Evolutionary conservation across 2,113 vertebrate genomes (phyloP), one percentile per base, ranked within the genome.

Genomic region (Panurus biarmicus): DNA sequence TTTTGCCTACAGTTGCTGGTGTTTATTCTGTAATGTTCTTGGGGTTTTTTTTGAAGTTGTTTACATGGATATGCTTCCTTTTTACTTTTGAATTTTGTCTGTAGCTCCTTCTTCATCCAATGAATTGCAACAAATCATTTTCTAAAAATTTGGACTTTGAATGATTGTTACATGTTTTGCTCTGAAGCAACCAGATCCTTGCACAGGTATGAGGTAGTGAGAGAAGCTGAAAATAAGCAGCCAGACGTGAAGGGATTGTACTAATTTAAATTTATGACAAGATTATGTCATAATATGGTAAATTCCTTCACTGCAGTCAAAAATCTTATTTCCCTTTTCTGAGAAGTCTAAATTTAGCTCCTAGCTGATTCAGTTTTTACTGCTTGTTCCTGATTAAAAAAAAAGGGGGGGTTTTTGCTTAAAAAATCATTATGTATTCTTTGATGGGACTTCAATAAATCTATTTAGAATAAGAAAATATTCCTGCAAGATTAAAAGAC

Each of bases 331-430:
- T 93, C 89, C 54, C 33, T 78, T 91, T 95, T 89, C 80, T 92
- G 70, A 70, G 77, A 91, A 94, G 42, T 54, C 61, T 89, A 87
- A 89, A 75, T 91, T 95, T 96, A 94, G 33, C 50, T 75, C 14
- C 47, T 72, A 61, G 50, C 45, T 82, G 45, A 71, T 92, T 44
- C 16, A 69, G 16, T 45, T 90, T 81, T 89, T 78, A 47, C 31
- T 57, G n/a, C 29, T 87, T 81, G 31, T 81, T 92, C 58, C 58
- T 31, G 14, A 50, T 36, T 66, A 76, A 47, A n/a, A n/a, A n/a
- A n/a, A n/a, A n/a, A n/a, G n/a, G n/a, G n/a, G n/a, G n/a, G n/a
- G n/a, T n/a, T n/a, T n/a, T n/a, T n/a, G n/a, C n/a, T n/a, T n/a
- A n/a, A n/a, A n/a, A n/a, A n/a, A n/a, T n/a, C n/a, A n/a, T n/a